phyloP scores from a whole-genome alignment of 2,113 vertebrate genomes.

The Alethe castanea region DNA sequence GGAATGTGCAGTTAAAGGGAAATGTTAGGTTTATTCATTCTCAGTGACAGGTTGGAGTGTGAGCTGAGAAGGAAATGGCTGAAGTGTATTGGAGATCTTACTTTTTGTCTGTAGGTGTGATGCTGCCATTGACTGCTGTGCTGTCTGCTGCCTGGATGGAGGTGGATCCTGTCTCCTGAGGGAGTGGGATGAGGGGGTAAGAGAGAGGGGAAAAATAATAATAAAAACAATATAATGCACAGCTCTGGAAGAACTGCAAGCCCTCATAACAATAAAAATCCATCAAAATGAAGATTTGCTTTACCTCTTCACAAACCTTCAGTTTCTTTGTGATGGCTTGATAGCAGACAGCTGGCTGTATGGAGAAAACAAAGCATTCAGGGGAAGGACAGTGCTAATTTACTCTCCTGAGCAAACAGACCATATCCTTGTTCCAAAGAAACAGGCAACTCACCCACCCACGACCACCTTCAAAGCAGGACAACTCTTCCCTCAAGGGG shows the following conservation, averaged over 20 bases:
- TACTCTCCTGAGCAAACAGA: neutral
- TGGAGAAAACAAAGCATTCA: conserved; percentile 32
- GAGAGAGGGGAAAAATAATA: neutral
- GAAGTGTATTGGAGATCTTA: conserved; percentile 55
- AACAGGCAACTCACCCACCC: neutral
- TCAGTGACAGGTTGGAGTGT: neutral
- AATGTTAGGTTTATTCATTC: neutral
- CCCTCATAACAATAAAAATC: neutral
- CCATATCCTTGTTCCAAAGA: neutral
- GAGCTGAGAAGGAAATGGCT: neutral
- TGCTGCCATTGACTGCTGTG: conserved; percentile 95
- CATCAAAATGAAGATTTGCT: neutral
- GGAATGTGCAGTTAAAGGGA: neutral
- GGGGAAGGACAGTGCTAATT: neutral
- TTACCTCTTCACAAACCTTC: conserved; percentile 95
- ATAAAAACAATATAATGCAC: neutral
- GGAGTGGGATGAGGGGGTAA: neutral
- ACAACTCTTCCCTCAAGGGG: neutral
- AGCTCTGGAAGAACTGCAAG: neutral
- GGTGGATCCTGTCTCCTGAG: conserved; percentile 90
- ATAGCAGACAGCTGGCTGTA: conserved; percentile 79
- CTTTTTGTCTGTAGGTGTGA: conserved; percentile 98
- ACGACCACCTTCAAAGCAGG: neutral
- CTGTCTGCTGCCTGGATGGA: conserved; percentile 98
- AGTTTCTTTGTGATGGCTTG: conserved; percentile 93